Conservation (phyloP, 1,140 invertebrate species). For the Ctenoplectra terminalis region DNA sequence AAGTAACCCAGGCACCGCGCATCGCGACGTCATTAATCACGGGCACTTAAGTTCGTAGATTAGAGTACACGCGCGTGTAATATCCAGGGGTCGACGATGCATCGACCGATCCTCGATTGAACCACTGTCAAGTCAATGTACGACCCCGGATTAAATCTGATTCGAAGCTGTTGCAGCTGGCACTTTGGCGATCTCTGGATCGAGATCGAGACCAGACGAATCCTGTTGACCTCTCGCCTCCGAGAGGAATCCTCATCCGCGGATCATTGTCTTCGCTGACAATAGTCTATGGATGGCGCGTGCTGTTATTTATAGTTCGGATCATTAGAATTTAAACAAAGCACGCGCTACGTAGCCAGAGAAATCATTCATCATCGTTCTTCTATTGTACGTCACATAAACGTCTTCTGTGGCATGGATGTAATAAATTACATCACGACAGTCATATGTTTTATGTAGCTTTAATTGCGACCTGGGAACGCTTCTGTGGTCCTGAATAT, state of each 20-base stretch:
- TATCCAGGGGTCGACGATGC: neutral
- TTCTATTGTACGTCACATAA: slow-evolving; percentile 43
- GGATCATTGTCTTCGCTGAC: slow-evolving; percentile 51
- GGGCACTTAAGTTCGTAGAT: slow-evolving; percentile 30
- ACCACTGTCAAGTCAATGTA: slow-evolving; percentile 62
- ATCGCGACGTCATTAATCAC: slow-evolving; percentile 28
- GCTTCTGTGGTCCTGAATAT: neutral
- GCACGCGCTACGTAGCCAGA: slow-evolving; percentile 26
- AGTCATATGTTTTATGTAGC: slow-evolving; percentile 16
- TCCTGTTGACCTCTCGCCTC: slow-evolving; percentile 60
- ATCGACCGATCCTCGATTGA: slow-evolving; percentile 52
- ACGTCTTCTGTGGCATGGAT: slow-evolving; percentile 27
- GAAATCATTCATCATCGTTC: slow-evolving; percentile 50
- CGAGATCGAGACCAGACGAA: slow-evolving; percentile 50
- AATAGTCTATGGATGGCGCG: slow-evolving; percentile 58
- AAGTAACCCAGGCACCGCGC: neutral
- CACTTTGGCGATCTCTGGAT: slow-evolving; percentile 44
- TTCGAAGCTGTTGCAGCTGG: slow-evolving; percentile 56
- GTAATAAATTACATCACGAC: slow-evolving; percentile 35
- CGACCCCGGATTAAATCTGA: slow-evolving; percentile 62
- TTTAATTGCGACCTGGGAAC: slow-evolving; percentile 29
- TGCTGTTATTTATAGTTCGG: slow-evolving; percentile 64
- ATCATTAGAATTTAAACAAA: slow-evolving; percentile 69
- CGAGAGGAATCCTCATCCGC: slow-evolving; percentile 10
- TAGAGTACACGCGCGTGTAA: slow-evolving; percentile 12